phyloP scores from a whole-genome alignment of 35 echinoderm and acorn worm genomes.

The Hemicentrotus pulcherrimus region DNA sequence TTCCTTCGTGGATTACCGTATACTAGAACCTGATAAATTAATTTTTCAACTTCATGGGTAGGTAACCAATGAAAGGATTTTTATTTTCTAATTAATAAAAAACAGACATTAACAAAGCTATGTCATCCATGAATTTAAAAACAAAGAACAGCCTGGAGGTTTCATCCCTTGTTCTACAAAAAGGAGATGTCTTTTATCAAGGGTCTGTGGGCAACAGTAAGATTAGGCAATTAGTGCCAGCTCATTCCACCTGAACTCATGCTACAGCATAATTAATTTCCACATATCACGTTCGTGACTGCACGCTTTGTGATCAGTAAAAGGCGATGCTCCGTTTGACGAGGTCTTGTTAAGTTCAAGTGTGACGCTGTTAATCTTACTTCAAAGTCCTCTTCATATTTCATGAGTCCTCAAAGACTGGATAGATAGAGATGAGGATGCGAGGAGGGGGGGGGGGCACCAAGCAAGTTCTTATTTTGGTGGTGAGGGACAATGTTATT shows the following conservation, averaged over 20 bases:
- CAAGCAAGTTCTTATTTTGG: background rate
- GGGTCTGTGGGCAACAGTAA: conserved; percentile 32
- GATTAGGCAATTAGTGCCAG: conserved; percentile 51
- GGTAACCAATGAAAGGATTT: too few relatives aligned
- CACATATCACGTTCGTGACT: conserved; percentile 44
- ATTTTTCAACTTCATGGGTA: too few relatives aligned
- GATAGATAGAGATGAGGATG: background rate
- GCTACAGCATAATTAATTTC: conserved; percentile 52
- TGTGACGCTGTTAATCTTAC: conserved; percentile 46
- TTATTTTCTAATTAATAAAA: too few relatives aligned
- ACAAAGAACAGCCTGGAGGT: conserved; percentile 8
- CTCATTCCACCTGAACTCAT: conserved; percentile 26
- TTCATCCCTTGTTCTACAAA: background rate
- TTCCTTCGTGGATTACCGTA: too few relatives aligned
- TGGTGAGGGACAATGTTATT: background rate
- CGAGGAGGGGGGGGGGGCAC: background rate
- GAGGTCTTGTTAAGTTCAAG: conserved; percentile 43
- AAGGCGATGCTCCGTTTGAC: conserved; percentile 20
- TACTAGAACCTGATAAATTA: too few relatives aligned
- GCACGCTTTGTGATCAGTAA: conserved; percentile 51
- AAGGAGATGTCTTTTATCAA: conserved; percentile 19
- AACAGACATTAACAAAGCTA: background rate
- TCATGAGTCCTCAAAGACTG: conserved; percentile 1
- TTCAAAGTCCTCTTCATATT: conserved; percentile 24
- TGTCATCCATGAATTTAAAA: background rate